phyloP scores from a whole-genome alignment of 2,888 invertebrate species.

The Ariolimax columbianus region DNA sequence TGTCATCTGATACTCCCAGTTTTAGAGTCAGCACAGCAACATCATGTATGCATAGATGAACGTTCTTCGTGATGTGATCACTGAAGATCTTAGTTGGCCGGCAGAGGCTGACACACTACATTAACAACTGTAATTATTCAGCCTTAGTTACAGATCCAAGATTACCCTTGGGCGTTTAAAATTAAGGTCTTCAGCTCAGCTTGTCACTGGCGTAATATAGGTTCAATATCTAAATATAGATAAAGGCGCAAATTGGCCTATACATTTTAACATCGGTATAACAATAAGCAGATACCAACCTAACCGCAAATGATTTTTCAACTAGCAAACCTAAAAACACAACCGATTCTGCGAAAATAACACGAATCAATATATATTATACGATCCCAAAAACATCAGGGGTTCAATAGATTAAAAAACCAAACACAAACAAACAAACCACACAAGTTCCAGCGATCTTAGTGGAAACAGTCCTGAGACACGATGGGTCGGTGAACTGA shows the following conservation, averaged over 20 bases:
- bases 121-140: not conserved
- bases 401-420: too few relatives aligned
- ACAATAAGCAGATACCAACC: not conserved
- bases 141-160: not conserved
- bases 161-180: not conserved
- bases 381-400: too few relatives aligned
- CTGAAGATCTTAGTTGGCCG: not conserved
- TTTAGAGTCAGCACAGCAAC: not conserved
- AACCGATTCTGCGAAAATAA: too few relatives aligned
- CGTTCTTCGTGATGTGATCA: not conserved
- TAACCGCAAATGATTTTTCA: not conserved
- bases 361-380: too few relatives aligned
- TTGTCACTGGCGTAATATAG: not conserved
- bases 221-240: conserved; percentile 7
- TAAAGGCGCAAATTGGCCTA: not conserved
- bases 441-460: too few relatives aligned
- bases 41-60: not conserved
- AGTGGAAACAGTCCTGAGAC: too few relatives aligned
- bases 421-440: too few relatives aligned
- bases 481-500: too few relatives aligned
- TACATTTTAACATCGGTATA: not conserved
- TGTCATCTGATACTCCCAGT: not conserved
- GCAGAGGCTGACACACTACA: not conserved
- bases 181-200: not conserved
- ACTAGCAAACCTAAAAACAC: too few relatives aligned